phyloP scores from a whole-genome alignment of 2,797 vertebrate genomes.

The Molossus alvarezi region DNA sequence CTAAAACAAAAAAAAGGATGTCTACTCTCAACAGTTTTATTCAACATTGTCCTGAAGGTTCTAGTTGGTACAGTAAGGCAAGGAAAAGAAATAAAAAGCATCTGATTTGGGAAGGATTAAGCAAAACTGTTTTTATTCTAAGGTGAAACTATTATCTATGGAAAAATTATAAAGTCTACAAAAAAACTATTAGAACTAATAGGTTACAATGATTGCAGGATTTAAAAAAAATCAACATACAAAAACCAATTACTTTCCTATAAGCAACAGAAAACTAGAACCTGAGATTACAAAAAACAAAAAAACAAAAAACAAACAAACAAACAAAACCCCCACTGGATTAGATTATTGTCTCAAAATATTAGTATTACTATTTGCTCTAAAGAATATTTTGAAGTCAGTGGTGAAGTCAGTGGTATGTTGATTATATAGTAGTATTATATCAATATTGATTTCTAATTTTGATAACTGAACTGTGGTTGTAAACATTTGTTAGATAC shows the following conservation, averaged over 20 bases:
- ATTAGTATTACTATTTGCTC: background rate
- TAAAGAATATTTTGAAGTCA: background rate
- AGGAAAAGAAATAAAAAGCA: background rate
- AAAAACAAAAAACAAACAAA: background rate
- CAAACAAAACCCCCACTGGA: background rate
- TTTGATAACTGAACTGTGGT: background rate
- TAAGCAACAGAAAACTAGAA: background rate
- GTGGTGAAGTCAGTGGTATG: background rate
- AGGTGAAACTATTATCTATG: background rate
- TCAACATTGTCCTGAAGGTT: background rate
- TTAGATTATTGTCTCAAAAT: background rate
- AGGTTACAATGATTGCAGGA: background rate
- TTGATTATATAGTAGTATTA: background rate
- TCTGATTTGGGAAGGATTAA: background rate
- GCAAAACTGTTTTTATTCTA: background rate
- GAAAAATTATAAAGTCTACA: background rate
- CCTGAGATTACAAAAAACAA: background rate
- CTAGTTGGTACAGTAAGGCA: background rate
- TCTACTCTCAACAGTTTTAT: background rate
- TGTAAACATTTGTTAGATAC: background rate
- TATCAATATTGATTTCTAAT: conserved; percentile 21
- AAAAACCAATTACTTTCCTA: background rate
- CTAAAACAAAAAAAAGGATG: background rate
- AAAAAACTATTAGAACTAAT: background rate
- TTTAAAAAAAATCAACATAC: background rate